phyloP scores from a whole-genome alignment of 1,140 invertebrate species.

The Druon quercuslanigerum region DNA sequence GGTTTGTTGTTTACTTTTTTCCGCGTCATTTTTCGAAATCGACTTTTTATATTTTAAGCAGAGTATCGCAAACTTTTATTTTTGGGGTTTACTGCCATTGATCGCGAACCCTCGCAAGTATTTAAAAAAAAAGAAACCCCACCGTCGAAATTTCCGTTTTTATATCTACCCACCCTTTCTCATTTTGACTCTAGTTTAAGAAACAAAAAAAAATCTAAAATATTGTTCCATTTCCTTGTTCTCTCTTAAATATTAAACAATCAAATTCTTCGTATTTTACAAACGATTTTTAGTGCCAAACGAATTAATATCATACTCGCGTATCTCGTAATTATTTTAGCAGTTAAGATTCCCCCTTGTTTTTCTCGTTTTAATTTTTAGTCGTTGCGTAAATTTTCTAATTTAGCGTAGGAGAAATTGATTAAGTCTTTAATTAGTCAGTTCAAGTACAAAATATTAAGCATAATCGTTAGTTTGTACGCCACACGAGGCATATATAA shows the following conservation, averaged over 20 bases:
- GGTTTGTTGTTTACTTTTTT: not conserved
- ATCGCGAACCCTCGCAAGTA: not conserved
- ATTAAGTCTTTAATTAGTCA: constrained; percentile 74
- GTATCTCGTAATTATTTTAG: constrained; percentile 8
- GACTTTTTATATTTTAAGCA: constrained; percentile 7
- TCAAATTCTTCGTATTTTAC: constrained; percentile 31
- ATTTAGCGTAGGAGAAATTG: constrained; percentile 52
- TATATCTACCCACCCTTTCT: constrained; percentile 37
- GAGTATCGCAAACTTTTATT: not conserved
- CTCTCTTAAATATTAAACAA: constrained; percentile 32
- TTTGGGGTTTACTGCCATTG: constrained; percentile 25
- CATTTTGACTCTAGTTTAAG: constrained; percentile 42
- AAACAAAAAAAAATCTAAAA: constrained; percentile 37
- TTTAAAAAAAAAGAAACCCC: constrained; percentile 39
- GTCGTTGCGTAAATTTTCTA: constrained; percentile 46
- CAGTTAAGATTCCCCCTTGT: constrained; percentile 6
- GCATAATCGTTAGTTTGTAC: constrained; percentile 70
- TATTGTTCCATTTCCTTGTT: constrained; percentile 33
- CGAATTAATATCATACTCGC: constrained; percentile 28
- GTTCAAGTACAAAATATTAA: constrained; percentile 76
- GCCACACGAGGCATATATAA: constrained; percentile 62
- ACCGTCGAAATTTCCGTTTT: constrained; percentile 45
- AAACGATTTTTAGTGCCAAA: constrained; percentile 30
- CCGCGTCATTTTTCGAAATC: not conserved
- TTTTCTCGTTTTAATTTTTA: constrained; percentile 25